These are phyloP conservation scores for Ellobium chinense DNA, from an alignment of 2,888 invertebrate genomes.

Conservation along the genomic window DNA sequence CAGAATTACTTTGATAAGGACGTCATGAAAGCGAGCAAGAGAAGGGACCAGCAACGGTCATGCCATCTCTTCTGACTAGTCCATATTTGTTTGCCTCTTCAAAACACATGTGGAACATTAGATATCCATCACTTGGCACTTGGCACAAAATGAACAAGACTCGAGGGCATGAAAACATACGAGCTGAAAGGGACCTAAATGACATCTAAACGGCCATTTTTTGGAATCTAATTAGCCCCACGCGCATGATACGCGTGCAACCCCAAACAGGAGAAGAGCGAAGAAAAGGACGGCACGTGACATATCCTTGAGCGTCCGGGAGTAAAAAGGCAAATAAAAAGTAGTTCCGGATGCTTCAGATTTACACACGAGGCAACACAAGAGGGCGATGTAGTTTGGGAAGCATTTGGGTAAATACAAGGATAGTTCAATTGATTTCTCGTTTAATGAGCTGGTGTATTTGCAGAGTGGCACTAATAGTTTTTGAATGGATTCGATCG, in stretches of 20 bases:
- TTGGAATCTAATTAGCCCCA: conserved; percentile 14
- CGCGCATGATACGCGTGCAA: background rate
- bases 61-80: too few species aligned
- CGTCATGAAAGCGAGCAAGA: too few species aligned
- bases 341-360: background rate
- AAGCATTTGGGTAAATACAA: conserved; percentile 20
- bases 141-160: background rate
- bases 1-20: too few species aligned
- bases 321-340: background rate
- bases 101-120: too few species aligned
- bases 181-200: background rate
- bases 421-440: conserved; percentile 18
- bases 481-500: background rate
- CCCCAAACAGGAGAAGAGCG: background rate
- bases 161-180: background rate
- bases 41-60: too few species aligned
- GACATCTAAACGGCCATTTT: background rate
- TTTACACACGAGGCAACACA: background rate
- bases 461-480: conserved; percentile 16
- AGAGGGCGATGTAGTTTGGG: background rate
- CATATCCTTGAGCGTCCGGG: background rate
- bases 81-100: background rate
- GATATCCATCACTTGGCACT: too few species aligned
- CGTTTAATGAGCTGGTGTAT: background rate
- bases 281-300: conserved; percentile 6